phyloP scores from a whole-genome alignment of 2,888 invertebrate genomes.

The Elmis aenea region DNA sequence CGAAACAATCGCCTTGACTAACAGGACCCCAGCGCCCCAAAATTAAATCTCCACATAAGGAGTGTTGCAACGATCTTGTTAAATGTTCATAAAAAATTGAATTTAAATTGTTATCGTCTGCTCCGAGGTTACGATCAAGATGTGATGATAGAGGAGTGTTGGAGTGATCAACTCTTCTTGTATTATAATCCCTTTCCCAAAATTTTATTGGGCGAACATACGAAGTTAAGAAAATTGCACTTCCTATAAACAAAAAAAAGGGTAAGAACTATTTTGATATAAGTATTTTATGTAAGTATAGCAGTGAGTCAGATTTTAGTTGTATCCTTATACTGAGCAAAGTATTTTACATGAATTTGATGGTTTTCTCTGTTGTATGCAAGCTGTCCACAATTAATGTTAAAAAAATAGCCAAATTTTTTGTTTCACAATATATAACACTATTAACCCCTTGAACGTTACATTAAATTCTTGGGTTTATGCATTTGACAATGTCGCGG shows the following conservation, averaged over 20 bases:
- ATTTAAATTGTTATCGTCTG: slow-evolving; percentile 97
- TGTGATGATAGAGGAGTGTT: slow-evolving; percentile 94
- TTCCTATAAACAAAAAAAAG: slow-evolving; percentile 61
- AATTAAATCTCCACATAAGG: slow-evolving; percentile 87
- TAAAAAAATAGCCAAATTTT: too few species aligned
- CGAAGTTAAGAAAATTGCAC: slow-evolving; percentile 97
- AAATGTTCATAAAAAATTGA: slow-evolving; percentile 99
- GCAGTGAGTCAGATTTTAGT: too few species aligned
- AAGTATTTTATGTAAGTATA: too few species aligned
- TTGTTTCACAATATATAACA: too few species aligned
- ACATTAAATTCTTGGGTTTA: too few species aligned
- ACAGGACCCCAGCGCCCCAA: slow-evolving; percentile 95
- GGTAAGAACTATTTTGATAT: too few species aligned
- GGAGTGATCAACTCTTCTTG: slow-evolving; percentile 93
- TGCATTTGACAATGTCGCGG: too few species aligned
- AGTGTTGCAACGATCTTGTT: slow-evolving; percentile 92
- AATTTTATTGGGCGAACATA: slow-evolving; percentile 99
- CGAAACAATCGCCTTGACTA: slow-evolving; percentile 96
- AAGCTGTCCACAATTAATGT: too few species aligned
- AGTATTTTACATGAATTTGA: too few species aligned
- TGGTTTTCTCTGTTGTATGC: too few species aligned
- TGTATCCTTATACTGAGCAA: too few species aligned
- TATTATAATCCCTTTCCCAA: slow-evolving; percentile 99
- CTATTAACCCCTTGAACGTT: too few species aligned
- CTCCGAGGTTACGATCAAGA: slow-evolving; percentile 85